phyloP scores from a whole-genome alignment of 2,888 invertebrate species.

The Athripsodes cinereus region DNA sequence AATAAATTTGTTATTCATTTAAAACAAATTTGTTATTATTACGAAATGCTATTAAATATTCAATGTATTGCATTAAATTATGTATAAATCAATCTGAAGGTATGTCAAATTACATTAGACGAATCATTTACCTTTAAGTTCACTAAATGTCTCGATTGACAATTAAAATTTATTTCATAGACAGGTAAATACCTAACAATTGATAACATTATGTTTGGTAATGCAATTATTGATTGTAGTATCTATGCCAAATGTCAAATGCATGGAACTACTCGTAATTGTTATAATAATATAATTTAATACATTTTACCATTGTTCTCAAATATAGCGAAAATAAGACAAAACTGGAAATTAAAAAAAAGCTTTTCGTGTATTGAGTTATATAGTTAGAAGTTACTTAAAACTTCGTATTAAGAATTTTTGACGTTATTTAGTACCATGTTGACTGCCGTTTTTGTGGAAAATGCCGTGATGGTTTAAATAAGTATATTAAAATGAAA shows the following conservation, averaged over 20 bases:
- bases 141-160: not conserved
- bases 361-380: too few species aligned
- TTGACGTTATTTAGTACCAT: too few species aligned
- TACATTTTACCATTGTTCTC: not conserved
- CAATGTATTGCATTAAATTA: too few species aligned
- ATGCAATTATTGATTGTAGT: not conserved
- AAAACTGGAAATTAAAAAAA: too few species aligned
- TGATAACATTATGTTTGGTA: not conserved
- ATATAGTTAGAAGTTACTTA: too few species aligned
- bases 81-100: not conserved
- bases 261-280: not conserved
- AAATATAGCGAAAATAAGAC: not conserved
- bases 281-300: not conserved
- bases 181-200: not conserved
- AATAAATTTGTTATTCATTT: too few species aligned
- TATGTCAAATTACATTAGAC: not conserved
- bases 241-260: not conserved
- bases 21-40: too few species aligned
- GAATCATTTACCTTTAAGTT: not conserved
- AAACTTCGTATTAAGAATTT: too few species aligned
- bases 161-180: not conserved
- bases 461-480: too few species aligned
- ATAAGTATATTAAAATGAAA: too few species aligned
- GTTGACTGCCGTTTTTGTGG: too few species aligned
- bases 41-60: too few species aligned